Conservation (phyloP, 2,797 vertebrate genomes). For the Acipenser ruthenus region DNA sequence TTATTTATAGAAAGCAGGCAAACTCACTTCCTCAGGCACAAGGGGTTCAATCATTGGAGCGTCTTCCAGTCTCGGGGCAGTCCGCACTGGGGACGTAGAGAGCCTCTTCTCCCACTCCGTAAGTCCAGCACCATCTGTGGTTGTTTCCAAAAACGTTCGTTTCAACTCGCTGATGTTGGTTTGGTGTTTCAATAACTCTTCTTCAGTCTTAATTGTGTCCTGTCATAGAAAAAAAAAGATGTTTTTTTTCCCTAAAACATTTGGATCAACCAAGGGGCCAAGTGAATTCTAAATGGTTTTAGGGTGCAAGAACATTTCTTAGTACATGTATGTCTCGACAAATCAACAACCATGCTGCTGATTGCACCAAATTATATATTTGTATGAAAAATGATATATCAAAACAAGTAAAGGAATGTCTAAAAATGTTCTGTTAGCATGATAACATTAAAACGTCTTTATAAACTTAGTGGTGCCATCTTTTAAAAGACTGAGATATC, state of each 20-base stretch:
- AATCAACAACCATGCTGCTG: too few species aligned
- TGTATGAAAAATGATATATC: too few species aligned
- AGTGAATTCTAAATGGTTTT: too few species aligned
- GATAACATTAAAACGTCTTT: too few species aligned
- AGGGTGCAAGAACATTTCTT: too few species aligned
- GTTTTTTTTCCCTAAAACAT: not conserved
- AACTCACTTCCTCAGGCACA: constrained; percentile 82
- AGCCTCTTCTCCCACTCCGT: constrained; percentile 93
- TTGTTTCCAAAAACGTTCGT: constrained; percentile 88
- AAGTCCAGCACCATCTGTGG: constrained; percentile 51
- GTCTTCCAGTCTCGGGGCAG: constrained; percentile 59
- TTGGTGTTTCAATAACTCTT: constrained; percentile 83
- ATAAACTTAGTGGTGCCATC: too few species aligned
- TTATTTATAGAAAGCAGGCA: constrained; percentile 4
- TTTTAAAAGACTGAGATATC: too few species aligned
- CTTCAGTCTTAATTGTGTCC: constrained; percentile 74
- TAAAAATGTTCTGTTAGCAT: too few species aligned
- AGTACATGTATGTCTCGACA: too few species aligned
- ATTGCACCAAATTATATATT: too few species aligned
- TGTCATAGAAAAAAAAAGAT: constrained; percentile 53
- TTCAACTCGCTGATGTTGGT: constrained; percentile 91
- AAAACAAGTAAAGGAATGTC: too few species aligned
- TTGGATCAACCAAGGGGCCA: too few species aligned
- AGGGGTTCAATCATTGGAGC: constrained; percentile 85
- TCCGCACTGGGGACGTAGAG: constrained; percentile 68